These are phyloP conservation scores for Rhea pennata DNA, from an alignment of 2,113 vertebrate genomes.

Conservation along the genomic window DNA sequence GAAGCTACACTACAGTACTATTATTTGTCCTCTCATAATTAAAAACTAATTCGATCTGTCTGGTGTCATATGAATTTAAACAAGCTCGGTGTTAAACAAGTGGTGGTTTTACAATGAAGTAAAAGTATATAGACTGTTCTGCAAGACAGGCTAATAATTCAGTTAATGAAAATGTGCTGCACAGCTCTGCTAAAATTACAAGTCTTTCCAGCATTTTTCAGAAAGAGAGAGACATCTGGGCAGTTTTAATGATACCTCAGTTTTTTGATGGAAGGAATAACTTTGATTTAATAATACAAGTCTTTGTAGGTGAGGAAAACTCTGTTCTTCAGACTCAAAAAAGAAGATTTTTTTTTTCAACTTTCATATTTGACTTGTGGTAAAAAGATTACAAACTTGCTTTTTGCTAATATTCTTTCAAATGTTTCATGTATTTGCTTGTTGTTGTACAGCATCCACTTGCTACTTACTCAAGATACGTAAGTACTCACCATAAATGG, in stretches of 20 bases:
- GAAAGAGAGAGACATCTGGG: background rate
- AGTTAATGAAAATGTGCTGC: background rate
- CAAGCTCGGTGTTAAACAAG: background rate
- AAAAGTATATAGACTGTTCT: background rate
- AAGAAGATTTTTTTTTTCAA: background rate
- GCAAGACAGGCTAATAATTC: background rate
- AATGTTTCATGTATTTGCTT: background rate
- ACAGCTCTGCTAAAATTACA: background rate
- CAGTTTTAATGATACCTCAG: background rate
- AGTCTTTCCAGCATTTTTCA: background rate
- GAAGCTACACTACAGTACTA: background rate
- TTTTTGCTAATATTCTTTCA: background rate
- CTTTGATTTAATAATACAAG: background rate
- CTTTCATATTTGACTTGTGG: background rate
- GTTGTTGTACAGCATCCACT: background rate
- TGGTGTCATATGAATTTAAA: background rate
- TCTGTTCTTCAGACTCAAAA: background rate
- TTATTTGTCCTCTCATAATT: background rate
- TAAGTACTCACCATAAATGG: background rate
- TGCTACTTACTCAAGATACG: background rate
- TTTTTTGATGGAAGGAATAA: background rate
- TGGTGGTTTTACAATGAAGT: background rate
- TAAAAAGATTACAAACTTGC: background rate
- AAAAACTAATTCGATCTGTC: background rate
- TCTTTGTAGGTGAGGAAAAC: background rate